A percentile compares a stretch with the other conserved stretches of the same genome.
These are phyloP conservation scores for Hyles vespertilio DNA, from an alignment of 1,140 invertebrate genomes.

Conservation along the genomic window DNA sequence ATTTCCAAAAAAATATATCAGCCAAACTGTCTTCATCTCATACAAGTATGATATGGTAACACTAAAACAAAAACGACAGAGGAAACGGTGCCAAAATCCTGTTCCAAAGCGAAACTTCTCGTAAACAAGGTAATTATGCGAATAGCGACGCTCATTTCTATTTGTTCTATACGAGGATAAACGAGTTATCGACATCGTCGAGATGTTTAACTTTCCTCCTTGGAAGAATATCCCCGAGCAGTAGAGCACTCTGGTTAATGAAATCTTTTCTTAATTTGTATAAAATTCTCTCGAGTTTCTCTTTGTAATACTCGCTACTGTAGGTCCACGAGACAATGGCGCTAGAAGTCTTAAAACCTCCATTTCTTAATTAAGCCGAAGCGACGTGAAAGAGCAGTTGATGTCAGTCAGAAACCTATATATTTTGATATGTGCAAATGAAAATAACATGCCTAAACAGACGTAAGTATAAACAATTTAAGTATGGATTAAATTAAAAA, in stretches of 20 bases:
- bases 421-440: conserved; percentile 1
- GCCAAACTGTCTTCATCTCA: no score
- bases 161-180: not conserved
- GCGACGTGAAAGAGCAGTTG: not conserved
- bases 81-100: conserved; percentile 13
- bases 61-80: not conserved
- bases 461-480: not conserved
- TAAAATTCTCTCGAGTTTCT: no score
- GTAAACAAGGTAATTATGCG: conserved; percentile 17
- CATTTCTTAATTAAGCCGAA: not conserved
- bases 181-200: no score
- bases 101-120: conserved; percentile 7
- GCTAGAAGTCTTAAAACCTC: no score
- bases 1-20: no score
- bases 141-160: conserved; percentile 9
- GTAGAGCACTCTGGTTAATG: no score
- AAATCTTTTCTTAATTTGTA: no score
- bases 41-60: not conserved
- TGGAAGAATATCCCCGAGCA: no score
- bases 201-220: no score
- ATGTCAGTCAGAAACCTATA: not conserved
- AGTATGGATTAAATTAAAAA: no score
- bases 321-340: no score
- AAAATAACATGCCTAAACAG: conserved; percentile 1
- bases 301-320: no score